These are phyloP conservation scores for Pseudopodoces humilis DNA, from an alignment of 2,113 vertebrate genomes.

Conservation along the genomic window DNA sequence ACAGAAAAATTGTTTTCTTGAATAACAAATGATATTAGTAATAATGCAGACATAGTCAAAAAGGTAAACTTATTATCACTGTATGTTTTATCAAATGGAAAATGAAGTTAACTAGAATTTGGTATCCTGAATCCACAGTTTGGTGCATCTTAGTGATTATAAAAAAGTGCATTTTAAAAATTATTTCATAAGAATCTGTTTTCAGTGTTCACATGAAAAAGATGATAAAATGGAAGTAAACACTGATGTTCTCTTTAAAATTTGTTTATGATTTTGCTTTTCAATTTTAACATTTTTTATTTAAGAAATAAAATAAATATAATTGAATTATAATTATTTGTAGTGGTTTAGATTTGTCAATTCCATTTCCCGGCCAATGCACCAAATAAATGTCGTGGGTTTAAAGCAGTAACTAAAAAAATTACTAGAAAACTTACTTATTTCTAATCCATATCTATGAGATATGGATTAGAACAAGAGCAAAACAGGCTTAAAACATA, in stretches of 20 bases:
- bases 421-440: too few relatives aligned
- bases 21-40: neutral
- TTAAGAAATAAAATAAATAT: too few relatives aligned
- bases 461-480: too few relatives aligned
- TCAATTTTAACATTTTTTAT: neutral
- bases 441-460: too few relatives aligned
- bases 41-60: neutral
- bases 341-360: too few relatives aligned
- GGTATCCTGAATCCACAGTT: neutral
- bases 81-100: neutral
- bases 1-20: neutral
- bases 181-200: neutral
- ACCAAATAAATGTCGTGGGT: too few relatives aligned
- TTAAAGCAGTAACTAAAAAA: too few relatives aligned
- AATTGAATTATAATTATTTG: too few relatives aligned
- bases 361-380: too few relatives aligned
- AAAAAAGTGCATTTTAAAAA: neutral
- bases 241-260: neutral
- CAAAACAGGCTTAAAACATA: too few relatives aligned
- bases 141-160: neutral
- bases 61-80: neutral
- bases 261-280: neutral
- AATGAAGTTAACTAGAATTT: neutral
- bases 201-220: neutral
- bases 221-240: neutral